Evolutionary conservation across 1,140 invertebrate species (phyloP), one percentile per base, ranked within the genome.

Genomic region (Caenorhabditis remanei): DNA sequence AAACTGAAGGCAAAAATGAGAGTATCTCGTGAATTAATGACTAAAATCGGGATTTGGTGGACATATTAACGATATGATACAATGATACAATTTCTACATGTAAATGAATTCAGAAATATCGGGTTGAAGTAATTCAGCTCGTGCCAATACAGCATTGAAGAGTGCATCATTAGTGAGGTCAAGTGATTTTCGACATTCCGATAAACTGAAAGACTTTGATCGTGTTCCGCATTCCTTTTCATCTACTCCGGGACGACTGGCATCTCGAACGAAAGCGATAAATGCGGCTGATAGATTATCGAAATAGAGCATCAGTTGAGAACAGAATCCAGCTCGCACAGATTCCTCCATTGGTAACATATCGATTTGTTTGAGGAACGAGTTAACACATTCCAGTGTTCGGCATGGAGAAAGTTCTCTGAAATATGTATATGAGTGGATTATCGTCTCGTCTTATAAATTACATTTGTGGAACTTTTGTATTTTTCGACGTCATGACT

Each of bases 261-360:
- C 84, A 41, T 89, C 86, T 83, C 85, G 87, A 43, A 89, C 88
- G 43, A 90, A 85, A 4, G 53, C 84, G 83, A 89, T 89, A 55
- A 89, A 89, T 16, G 88, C 86, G 43, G 75, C n/a, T 5, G 88
- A 87, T 14, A 82, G 19, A 53, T 89, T 89, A 19, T 89, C 88
- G 9, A 89, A 43, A 58, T 61, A 61, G 16, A 89, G 87, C 40
- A 88, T 82, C 8, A 89, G 55, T 50, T 89, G 88, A 48, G 87
- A 46, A 21, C 87, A 55, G 48, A 89, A 85, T 63, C 86, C 87
- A 16, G 75, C 19, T 50, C 88, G 83, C 14, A 65, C 58, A 19
- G 63, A 85, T 65, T 85, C 82, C 19, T 86, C 87, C 41, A 88
- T 58, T 3, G 87, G 87, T 21, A 88, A 46, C 8, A 83, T 13